Percentiles rank a stretch among this genome's conserved stretches.
phyloP scores from a whole-genome alignment of 2,888 invertebrate genomes.

The Macrostomum cliftonense region DNA sequence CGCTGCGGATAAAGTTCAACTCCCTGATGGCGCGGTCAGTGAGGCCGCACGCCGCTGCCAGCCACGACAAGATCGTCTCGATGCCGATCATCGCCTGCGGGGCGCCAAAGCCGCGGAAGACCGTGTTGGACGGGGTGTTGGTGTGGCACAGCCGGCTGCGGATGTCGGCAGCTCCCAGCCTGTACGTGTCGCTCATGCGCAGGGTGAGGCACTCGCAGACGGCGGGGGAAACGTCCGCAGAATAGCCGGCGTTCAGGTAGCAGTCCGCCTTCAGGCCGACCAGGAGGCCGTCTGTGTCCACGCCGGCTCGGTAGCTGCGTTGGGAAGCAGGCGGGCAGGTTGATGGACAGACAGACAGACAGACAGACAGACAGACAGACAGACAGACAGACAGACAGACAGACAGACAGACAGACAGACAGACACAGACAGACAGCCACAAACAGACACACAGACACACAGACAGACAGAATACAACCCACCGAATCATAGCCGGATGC shows the following conservation, averaged over 20 bases:
- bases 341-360: too few species aligned
- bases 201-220: conserved; percentile 15
- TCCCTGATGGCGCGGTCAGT: conserved; percentile 34
- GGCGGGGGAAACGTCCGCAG: conserved; percentile 16
- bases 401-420: too few species aligned
- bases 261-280: conserved; percentile 17
- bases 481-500: conserved; percentile 52
- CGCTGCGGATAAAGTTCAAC: conserved; percentile 59
- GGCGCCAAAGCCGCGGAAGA: conserved; percentile 48
- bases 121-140: conserved; percentile 73
- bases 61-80: conserved; percentile 19
- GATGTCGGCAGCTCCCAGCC: conserved; percentile 53
- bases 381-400: too few species aligned
- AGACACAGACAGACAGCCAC: too few species aligned
- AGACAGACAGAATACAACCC: too few species aligned
- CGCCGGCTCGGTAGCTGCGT: conserved; percentile 39
- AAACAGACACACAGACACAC: too few species aligned
- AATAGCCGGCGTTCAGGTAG: conserved; percentile 20
- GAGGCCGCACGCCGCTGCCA: conserved; percentile 48
- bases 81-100: conserved; percentile 22
- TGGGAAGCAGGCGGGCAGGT: too few species aligned
- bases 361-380: too few species aligned
- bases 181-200: conserved; percentile 44
- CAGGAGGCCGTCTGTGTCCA: conserved; percentile 41
- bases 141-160: conserved; percentile 54